Conservation (phyloP, 2,888 invertebrate genomes). For the Automeris io region DNA sequence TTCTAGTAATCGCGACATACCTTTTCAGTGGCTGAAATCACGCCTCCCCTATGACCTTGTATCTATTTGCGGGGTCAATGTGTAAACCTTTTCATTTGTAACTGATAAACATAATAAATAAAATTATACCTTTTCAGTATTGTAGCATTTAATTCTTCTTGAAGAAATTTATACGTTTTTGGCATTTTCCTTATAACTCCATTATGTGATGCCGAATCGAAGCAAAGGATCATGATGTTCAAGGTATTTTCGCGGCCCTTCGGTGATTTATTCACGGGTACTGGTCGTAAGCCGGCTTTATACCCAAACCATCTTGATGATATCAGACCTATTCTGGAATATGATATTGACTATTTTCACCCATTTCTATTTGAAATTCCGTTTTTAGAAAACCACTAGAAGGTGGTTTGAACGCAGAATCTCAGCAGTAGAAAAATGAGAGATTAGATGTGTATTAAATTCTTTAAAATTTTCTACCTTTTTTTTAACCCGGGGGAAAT, state of each 20-base stretch:
- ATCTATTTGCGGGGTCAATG: no score
- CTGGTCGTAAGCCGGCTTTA: conserved; percentile 34
- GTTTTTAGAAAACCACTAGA: neutral
- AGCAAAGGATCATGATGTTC: conserved; percentile 89
- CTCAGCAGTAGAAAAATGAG: no score
- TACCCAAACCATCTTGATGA: conserved; percentile 41
- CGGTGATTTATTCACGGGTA: conserved; percentile 12
- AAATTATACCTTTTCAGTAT: conserved; percentile 22
- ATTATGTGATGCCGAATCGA: conserved; percentile 91
- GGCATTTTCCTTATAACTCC: conserved; percentile 88
- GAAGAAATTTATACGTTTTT: conserved; percentile 82
- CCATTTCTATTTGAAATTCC: neutral
- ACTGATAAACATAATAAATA: no score
- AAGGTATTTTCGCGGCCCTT: conserved; percentile 23
- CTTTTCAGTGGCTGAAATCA: no score
- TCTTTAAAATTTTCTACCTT: no score
- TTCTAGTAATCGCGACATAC: no score
- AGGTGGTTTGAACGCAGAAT: no score
- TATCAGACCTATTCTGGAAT: conserved; percentile 20
- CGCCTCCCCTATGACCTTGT: no score
- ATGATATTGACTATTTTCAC: no score
- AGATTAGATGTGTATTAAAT: no score
- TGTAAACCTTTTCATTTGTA: no score
- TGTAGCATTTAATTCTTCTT: conserved; percentile 36
- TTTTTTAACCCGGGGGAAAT: no score